phyloP scores from a whole-genome alignment of 2,113 vertebrate species.

The Camelus dromedarius region DNA sequence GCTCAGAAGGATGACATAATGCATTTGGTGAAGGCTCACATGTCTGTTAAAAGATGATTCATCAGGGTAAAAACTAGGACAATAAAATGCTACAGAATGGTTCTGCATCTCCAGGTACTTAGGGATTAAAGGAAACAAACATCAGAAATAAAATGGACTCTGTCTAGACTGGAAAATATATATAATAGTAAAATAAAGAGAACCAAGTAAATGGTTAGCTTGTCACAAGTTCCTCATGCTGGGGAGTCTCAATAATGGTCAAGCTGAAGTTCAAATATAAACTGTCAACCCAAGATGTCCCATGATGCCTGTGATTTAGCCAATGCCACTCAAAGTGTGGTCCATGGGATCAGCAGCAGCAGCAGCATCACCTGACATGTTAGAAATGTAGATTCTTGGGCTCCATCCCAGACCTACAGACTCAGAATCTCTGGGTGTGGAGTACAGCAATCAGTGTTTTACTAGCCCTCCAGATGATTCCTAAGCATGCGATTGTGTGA shows the following conservation, averaged over 20 bases:
- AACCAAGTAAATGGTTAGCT: slow-evolving; percentile 21
- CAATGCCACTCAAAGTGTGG: background rate
- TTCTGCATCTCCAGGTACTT: slow-evolving; percentile 54
- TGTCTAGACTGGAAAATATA: background rate
- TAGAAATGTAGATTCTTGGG: background rate
- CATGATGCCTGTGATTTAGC: background rate
- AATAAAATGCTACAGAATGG: slow-evolving; percentile 57
- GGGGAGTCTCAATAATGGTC: background rate
- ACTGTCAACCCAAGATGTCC: background rate
- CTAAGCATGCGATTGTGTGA: background rate
- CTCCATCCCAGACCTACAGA: background rate
- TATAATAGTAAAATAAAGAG: slow-evolving; percentile 25
- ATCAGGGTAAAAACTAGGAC: slow-evolving; percentile 71
- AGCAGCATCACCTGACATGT: background rate
- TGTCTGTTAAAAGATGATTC: slow-evolving; percentile 79
- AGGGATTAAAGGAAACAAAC: slow-evolving; percentile 65
- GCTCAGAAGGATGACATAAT: slow-evolving; percentile 69
- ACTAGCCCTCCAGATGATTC: background rate
- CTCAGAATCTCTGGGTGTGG: background rate
- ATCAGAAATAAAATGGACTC: slow-evolving; percentile 50
- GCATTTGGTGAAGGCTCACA: slow-evolving; percentile 73
- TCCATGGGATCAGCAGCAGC: background rate
- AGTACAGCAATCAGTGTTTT: background rate
- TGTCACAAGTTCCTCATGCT: background rate
- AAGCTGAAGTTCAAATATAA: slow-evolving; percentile 51